Percentiles rank a stretch among this genome's conserved stretches.
Conservation (phyloP, 2,797 vertebrate genomes). For the Phrynocephalus forsythii region DNA sequence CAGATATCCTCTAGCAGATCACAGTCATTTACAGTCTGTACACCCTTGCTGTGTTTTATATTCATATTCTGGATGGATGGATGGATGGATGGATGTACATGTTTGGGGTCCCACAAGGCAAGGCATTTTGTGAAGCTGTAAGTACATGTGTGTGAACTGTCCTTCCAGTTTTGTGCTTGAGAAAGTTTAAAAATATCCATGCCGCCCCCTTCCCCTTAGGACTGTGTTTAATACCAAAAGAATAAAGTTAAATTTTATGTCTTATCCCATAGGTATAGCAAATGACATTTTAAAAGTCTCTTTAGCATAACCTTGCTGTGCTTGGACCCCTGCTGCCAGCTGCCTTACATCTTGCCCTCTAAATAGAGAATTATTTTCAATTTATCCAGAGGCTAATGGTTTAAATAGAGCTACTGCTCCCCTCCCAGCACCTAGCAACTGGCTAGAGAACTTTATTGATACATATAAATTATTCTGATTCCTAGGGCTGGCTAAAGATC, state of each 20-base stretch:
- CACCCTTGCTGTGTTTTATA: not conserved
- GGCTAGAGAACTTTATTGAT: constrained; percentile 83
- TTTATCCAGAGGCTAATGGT: constrained; percentile 83
- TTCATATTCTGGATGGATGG: not conserved
- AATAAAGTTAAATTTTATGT: constrained; percentile 71
- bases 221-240: constrained; percentile 24
- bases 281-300: constrained; percentile 84
- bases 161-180: constrained; percentile 7
- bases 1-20: not conserved
- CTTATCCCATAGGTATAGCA: constrained; percentile 78
- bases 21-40: not conserved
- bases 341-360: constrained; percentile 82
- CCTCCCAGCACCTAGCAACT: constrained; percentile 81
- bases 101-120: not conserved
- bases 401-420: constrained; percentile 84
- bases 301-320: constrained; percentile 82
- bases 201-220: not conserved
- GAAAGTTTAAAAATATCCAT: constrained; percentile 27
- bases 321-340: constrained; percentile 80
- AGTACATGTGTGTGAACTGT: constrained; percentile 10
- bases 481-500: constrained; percentile 81
- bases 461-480: constrained; percentile 83
- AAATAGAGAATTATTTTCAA: constrained; percentile 87
- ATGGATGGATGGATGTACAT: not conserved
- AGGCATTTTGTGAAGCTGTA: constrained; percentile 14